phyloP scores from a whole-genome alignment of 1,140 invertebrate genomes.

The Adoxophyes honmai region DNA sequence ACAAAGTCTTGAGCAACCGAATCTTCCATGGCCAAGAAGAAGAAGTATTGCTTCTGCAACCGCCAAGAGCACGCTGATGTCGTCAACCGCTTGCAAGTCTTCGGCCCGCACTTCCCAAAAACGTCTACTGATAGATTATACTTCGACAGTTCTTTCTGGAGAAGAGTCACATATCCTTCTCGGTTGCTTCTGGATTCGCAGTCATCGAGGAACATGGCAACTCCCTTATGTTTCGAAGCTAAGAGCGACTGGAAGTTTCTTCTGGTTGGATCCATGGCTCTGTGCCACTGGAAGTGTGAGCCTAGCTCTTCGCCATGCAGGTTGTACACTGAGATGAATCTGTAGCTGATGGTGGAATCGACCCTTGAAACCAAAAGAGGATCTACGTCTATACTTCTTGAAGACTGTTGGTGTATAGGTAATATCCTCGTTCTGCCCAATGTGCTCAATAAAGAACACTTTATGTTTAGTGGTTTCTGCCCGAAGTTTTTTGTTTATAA shows the following conservation, averaged over 20 bases:
- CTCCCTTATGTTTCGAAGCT: constrained; percentile 58
- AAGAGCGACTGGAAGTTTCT: constrained; percentile 30
- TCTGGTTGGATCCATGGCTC: constrained; percentile 38
- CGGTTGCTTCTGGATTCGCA: constrained; percentile 78
- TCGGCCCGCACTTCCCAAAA: constrained; percentile 80
- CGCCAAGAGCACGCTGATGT: constrained; percentile 64
- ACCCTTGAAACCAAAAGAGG: constrained; percentile 26
- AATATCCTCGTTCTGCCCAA: too few species aligned
- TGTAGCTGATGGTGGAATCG: constrained; percentile 72
- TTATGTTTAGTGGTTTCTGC: too few species aligned
- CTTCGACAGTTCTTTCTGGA: constrained; percentile 74
- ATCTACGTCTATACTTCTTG: neutral
- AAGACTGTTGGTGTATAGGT: neutral
- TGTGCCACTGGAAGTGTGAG: constrained; percentile 38
- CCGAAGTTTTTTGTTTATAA: too few species aligned
- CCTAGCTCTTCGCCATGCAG: constrained; percentile 37
- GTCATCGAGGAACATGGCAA: constrained; percentile 82
- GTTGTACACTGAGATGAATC: constrained; percentile 65
- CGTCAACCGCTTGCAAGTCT: constrained; percentile 40
- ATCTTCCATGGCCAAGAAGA: constrained; percentile 85
- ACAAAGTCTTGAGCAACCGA: constrained; percentile 78
- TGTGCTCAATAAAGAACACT: too few species aligned
- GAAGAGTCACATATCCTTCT: constrained; percentile 77
- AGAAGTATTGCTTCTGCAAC: constrained; percentile 78
- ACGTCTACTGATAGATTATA: constrained; percentile 78